These are phyloP conservation scores for Lasioglossum albipes DNA, from an alignment of 1,140 invertebrate species.

Conservation along the genomic window DNA sequence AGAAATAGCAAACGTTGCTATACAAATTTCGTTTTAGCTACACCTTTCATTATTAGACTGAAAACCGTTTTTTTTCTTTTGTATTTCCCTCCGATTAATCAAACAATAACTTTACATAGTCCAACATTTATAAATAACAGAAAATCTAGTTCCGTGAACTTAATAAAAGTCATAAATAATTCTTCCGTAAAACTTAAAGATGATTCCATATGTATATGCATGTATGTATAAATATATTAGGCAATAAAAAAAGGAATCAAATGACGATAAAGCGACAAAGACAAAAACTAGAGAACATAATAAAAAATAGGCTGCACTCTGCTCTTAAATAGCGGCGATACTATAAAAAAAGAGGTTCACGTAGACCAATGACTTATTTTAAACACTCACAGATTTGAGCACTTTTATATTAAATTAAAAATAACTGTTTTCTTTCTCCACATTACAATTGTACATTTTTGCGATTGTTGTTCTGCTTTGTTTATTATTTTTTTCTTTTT, in stretches of 20 bases:
- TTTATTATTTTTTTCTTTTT: background rate
- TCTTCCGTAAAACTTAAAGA: slow-evolving; percentile 10
- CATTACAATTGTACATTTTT: slow-evolving; percentile 30
- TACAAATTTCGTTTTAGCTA: slow-evolving; percentile 40
- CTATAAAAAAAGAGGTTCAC: slow-evolving; percentile 19
- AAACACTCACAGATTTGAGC: slow-evolving; percentile 42
- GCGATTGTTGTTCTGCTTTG: background rate
- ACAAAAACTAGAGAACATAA: slow-evolving; percentile 7
- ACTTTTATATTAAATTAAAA: slow-evolving; percentile 38
- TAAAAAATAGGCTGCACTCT: slow-evolving; percentile 27
- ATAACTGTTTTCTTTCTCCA: background rate
- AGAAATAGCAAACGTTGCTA: slow-evolving; percentile 18
- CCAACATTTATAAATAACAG: slow-evolving; percentile 39
- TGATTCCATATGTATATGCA: background rate
- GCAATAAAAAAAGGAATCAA: slow-evolving; percentile 21
- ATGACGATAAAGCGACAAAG: background rate
- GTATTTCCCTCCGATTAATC: background rate
- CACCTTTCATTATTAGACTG: slow-evolving; percentile 11
- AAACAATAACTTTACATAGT: slow-evolving; percentile 25
- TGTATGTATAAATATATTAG: background rate
- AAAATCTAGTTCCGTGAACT: slow-evolving; percentile 25
- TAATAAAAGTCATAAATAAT: slow-evolving; percentile 32
- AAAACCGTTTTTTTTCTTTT: slow-evolving; percentile 16
- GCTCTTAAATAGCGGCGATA: slow-evolving; percentile 19
- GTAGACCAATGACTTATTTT: slow-evolving; percentile 26